A percentile compares a stretch with the other conserved stretches of the same genome.
phyloP scores from a whole-genome alignment of 2,113 vertebrate genomes.

The Hippocampus zosterae region DNA sequence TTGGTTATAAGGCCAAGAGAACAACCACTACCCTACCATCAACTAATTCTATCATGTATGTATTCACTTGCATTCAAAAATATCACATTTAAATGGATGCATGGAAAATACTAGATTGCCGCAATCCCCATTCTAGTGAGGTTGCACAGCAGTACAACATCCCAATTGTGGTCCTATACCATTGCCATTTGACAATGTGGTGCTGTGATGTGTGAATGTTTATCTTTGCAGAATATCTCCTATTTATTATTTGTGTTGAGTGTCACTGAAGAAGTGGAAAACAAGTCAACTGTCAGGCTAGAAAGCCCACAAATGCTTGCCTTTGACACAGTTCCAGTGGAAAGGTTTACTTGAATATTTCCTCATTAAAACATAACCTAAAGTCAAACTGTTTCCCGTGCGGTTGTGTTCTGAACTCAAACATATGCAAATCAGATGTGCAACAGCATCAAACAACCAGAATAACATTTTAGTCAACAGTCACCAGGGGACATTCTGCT shows the following conservation, averaged over 20 bases:
- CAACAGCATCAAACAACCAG: slow-evolving; percentile 48
- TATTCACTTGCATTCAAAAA: background rate
- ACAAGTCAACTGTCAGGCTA: slow-evolving; percentile 37
- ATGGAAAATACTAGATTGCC: background rate
- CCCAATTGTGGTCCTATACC: background rate
- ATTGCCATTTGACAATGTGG: background rate
- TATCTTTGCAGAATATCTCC: background rate
- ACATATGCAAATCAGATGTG: slow-evolving; percentile 57
- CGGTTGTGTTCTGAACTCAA: slow-evolving; percentile 50
- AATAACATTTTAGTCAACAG: slow-evolving; percentile 51
- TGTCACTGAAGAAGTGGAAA: slow-evolving; percentile 14
- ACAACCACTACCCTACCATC: background rate
- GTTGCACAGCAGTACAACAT: background rate
- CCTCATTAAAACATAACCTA: slow-evolving; percentile 69
- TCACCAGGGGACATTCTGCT: slow-evolving; percentile 48
- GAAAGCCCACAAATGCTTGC: slow-evolving; percentile 27
- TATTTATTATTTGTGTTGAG: slow-evolving; percentile 24
- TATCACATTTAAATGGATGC: background rate
- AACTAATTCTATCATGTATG: background rate
- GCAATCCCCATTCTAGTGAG: background rate
- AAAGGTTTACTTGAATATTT: slow-evolving; percentile 44
- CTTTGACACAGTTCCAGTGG: slow-evolving; percentile 29
- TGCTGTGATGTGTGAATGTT: background rate
- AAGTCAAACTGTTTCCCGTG: slow-evolving; percentile 56
- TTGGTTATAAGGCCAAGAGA: background rate